Percentiles rank a stretch among this genome's conserved stretches.
Conservation (phyloP, 2,113 vertebrate species). For the Chrysemys picta region DNA sequence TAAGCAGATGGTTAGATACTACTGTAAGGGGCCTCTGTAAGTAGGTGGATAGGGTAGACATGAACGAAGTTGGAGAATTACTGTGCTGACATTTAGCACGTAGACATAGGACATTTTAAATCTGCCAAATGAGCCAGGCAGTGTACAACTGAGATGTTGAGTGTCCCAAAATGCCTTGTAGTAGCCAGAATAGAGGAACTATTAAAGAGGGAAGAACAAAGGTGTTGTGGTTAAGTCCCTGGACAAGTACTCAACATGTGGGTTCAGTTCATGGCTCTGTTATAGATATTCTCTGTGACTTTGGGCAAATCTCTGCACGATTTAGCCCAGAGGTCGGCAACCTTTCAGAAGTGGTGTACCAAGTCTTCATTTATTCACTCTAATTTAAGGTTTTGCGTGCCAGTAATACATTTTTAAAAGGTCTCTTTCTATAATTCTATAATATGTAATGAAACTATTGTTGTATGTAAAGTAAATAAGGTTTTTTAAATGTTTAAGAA, state of each 20-base stretch:
- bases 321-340: not conserved
- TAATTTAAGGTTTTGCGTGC: too few species aligned
- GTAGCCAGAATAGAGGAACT: not conserved
- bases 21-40: not conserved
- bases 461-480: too few species aligned
- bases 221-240: rapidly evolving
- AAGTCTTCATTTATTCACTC: too few species aligned
- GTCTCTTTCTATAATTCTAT: too few species aligned
- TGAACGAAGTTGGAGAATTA: slow-evolving; percentile 38
- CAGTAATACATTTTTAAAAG: too few species aligned
- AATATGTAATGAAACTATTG: too few species aligned
- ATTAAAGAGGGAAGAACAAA: not conserved
- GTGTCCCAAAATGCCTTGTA: not conserved
- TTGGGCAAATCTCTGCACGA: slow-evolving; percentile 11
- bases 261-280: slow-evolving; percentile 18
- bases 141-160: rapidly evolving
- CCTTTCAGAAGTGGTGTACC: too few species aligned
- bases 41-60: not conserved
- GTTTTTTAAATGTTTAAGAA: too few species aligned
- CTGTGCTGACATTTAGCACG: not conserved
- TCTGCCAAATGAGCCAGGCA: slow-evolving; percentile 42
- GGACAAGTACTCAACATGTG: not conserved
- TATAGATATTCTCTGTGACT: not conserved
- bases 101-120: slow-evolving; percentile 30
- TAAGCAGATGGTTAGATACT: not conserved